These are phyloP conservation scores for Eonycteris spelaea DNA, from an alignment of 2,113 vertebrate genomes.

Conservation along the genomic window DNA sequence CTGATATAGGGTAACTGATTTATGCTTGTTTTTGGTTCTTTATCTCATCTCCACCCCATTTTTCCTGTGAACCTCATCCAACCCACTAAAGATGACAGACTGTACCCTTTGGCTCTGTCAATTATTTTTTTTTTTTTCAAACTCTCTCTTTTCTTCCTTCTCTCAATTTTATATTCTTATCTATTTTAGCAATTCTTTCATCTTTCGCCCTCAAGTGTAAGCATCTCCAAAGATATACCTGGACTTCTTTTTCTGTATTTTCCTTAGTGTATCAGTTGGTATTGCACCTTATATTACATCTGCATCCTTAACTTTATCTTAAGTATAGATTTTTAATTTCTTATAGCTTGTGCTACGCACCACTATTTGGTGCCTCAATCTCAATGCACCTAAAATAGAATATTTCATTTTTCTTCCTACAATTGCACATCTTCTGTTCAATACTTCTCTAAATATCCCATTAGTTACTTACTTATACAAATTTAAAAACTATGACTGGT, in stretches of 20 bases:
- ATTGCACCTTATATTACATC: not conserved
- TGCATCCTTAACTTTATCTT: not conserved
- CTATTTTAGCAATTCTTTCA: not conserved
- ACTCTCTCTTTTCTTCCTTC: not conserved
- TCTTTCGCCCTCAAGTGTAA: not conserved
- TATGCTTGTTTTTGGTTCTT: not conserved
- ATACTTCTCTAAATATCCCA: not conserved
- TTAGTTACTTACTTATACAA: not conserved
- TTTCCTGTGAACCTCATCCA: not conserved
- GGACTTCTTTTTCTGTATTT: not conserved
- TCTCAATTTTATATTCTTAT: not conserved
- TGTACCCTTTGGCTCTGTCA: not conserved
- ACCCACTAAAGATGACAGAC: not conserved
- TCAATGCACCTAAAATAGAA: not conserved
- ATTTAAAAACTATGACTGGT: not conserved
- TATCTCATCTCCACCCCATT: not conserved
- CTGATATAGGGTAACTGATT: not conserved
- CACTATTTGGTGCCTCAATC: not conserved
- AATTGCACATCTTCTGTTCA: not conserved
- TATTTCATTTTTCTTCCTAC: not conserved
- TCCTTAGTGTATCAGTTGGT: not conserved
- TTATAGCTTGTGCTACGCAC: not conserved
- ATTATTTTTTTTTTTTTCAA: not conserved
- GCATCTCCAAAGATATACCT: not conserved
- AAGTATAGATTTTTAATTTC: not conserved